Base-by-base conservation (phyloP, 2,113 vertebrate genomes). In the Sinocyclocheilus rhinocerous region DNA sequence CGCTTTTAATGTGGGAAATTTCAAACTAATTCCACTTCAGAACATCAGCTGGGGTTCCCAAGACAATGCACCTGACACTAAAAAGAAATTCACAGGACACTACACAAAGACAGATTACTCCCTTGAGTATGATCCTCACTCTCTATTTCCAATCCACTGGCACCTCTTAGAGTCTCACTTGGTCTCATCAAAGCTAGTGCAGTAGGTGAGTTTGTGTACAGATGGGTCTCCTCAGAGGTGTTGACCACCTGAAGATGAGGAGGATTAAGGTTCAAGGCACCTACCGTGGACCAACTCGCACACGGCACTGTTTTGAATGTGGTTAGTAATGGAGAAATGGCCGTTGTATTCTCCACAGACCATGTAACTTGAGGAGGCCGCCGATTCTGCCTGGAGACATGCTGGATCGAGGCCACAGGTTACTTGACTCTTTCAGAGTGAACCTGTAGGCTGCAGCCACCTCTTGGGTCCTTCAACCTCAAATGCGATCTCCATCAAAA, bases 1-100 rank as follows among this genome's bases (percentile, higher is more conserved):
- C 92, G 92, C 93, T 91, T 96, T 96, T 96, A 95, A 97, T 97
- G 95, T 96, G 94, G 94, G 78, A 96, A 97, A 97, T 95, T 96
- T 97, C 96, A 96, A 96, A 95, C 95, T 97, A 95, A 97, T 97
- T 98, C 96, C 92, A 92, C 83, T 90, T 95, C 91, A 97, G 97
- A 99, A 97, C 97, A 97, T 96, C 94, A 95, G 93, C 97, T 97
- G 96, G 93, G 90, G 12, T 98, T 99, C 96, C 97, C 97, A 98
- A 97, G 96, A 98, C 96, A 96, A 97, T 96, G 95, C 97, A 99
- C 97, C 97, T 99, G 97, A 99, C 97, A 96, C 97, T 97, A 95
- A 97, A 97, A 95, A 94, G 90, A 95, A 96, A 95, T 97, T 98
- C 97, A 97, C 96, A 97, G 92, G 95, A 91, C 93, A 95, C 91